Conservation (phyloP, 2,888 invertebrate species). For the Choreutis nemorana region DNA sequence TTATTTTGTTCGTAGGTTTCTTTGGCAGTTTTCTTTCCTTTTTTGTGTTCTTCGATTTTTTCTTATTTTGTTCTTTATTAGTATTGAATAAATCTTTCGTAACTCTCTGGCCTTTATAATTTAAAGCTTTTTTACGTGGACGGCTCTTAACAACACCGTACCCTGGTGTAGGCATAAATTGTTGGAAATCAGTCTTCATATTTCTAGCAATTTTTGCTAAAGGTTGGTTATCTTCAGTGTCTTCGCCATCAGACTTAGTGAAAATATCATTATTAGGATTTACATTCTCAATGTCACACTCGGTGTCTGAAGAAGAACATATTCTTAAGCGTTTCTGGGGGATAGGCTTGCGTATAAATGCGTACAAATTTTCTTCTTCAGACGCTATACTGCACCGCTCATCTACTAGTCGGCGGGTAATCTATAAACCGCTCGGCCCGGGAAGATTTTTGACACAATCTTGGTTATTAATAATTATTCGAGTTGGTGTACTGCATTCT, state of each 20-base stretch:
- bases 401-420: no score
- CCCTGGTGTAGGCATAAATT: slow-evolving; percentile 11
- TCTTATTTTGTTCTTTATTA: slow-evolving; percentile 2
- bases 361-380: slow-evolving; percentile 2
- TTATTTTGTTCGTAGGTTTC: slow-evolving; percentile 2
- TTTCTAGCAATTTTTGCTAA: slow-evolving; percentile 1
- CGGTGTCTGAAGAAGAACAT: slow-evolving; percentile 4
- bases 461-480: slow-evolving; percentile 2
- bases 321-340: slow-evolving; percentile 1
- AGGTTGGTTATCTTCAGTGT: slow-evolving; percentile 5
- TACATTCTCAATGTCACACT: not conserved
- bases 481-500: slow-evolving; percentile 2
- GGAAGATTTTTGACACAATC: slow-evolving; percentile 2
- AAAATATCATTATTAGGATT: no score
- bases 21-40: slow-evolving; percentile 2
- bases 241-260: slow-evolving; percentile 5
- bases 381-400: slow-evolving; percentile 5
- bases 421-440: slow-evolving; percentile 4
- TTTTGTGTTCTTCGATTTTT: slow-evolving; percentile 3
- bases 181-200: slow-evolving; percentile 7
- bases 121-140: slow-evolving; percentile 10
- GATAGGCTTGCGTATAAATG: slow-evolving; percentile 1
- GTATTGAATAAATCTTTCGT: slow-evolving; percentile 9
- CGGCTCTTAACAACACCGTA: slow-evolving; percentile 7
- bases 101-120: slow-evolving; percentile 10